Evolutionary conservation across 1,140 invertebrate genomes (phyloP).

Genomic region (Drosophila sp.): DNA sequence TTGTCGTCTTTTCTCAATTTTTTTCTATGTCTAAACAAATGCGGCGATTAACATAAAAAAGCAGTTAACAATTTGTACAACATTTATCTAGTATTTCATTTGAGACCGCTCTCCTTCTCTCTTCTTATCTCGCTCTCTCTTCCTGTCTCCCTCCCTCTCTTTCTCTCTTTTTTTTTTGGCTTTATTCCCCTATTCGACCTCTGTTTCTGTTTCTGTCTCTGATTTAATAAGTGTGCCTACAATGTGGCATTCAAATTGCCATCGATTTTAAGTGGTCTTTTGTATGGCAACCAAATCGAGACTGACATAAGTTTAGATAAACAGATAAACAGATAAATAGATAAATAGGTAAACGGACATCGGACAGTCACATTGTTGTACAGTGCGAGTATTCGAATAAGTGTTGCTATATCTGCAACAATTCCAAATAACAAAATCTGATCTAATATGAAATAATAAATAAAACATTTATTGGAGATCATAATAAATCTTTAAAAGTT

Average conservation of each 20-base stretch:
- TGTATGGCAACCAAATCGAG: conserved; percentile 56
- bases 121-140: background rate
- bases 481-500: no score
- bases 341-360: no score
- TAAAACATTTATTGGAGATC: no score
- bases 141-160: background rate
- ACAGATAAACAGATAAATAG: conserved; percentile 19
- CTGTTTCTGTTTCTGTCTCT: background rate
- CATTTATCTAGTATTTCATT: conserved; percentile 81
- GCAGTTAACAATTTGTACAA: conserved; percentile 84
- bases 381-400: conserved; percentile 61
- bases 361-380: conserved; percentile 27
- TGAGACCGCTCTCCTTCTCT: conserved; percentile 25
- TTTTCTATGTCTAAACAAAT: conserved; percentile 70
- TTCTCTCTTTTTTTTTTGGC: no score
- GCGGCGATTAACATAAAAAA: conserved; percentile 79
- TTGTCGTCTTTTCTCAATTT: conserved; percentile 16
- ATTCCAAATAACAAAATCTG: conserved; percentile 4
- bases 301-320: conserved; percentile 41
- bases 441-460: background rate
- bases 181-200: background rate
- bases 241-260: conserved; percentile 31
- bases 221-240: conserved; percentile 43
- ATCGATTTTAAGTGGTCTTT: conserved; percentile 73
- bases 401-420: conserved; percentile 14